Percentiles rank a stretch among this genome's conserved stretches.
phyloP scores from a whole-genome alignment of 2,113 vertebrate genomes.

The Myrmophylax atrothorax region DNA sequence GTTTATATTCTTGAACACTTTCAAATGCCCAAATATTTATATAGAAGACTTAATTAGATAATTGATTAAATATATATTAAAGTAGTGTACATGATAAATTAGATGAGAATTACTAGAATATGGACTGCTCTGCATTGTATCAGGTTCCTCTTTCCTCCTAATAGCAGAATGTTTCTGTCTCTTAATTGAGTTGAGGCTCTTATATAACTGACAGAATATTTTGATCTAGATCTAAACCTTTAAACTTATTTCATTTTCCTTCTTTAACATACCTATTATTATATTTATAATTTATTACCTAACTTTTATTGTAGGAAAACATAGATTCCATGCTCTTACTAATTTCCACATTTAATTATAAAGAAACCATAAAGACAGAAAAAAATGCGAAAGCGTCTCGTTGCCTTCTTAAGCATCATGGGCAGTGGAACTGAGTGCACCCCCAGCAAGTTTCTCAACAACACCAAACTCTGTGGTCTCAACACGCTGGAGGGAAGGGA shows the following conservation, averaged over 20 bases:
- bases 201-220: background rate
- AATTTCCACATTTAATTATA: background rate
- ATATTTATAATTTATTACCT: background rate
- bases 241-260: background rate
- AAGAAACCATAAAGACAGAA: background rate
- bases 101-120: background rate
- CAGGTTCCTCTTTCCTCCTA: too few species aligned
- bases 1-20: background rate
- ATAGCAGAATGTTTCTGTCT: background rate
- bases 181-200: background rate
- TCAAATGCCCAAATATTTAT: background rate
- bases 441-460: background rate
- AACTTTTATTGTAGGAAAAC: background rate
- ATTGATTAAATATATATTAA: background rate
- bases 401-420: background rate
- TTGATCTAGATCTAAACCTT: background rate
- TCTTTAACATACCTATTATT: background rate
- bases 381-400: background rate
- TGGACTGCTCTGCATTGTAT: background rate
- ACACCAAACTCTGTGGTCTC: background rate
- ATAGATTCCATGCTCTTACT: background rate
- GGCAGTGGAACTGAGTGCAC: background rate
- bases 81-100: background rate
- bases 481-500: background rate
- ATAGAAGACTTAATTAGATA: background rate